These are phyloP conservation scores for Augochlorella aurata DNA, from an alignment of 2,888 invertebrate genomes.

Conservation along the genomic window DNA sequence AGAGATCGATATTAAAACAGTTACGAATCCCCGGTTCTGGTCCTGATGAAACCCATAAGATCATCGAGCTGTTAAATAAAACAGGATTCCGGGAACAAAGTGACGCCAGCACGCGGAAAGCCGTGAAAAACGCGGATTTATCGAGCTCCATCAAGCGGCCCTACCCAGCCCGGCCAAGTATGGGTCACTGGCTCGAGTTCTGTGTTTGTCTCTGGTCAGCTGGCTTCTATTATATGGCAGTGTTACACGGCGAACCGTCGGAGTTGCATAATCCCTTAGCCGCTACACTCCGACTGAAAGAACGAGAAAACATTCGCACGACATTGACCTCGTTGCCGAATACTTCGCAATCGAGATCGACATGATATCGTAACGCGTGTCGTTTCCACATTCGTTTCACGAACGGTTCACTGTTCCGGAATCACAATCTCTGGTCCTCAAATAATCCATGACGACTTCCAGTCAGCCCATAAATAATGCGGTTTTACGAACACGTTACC, in stretches of 20 bases:
- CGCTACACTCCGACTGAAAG: constrained; percentile 1
- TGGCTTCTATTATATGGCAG: constrained; percentile 26
- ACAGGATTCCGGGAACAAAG: constrained; percentile 26
- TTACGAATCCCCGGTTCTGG: no score
- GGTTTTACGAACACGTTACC: not conserved
- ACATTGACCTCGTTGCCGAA: constrained; percentile 63
- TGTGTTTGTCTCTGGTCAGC: constrained; percentile 19
- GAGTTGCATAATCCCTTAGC: constrained; percentile 45
- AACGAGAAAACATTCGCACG: constrained; percentile 50
- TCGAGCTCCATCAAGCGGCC: constrained; percentile 31
- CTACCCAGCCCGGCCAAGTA: constrained; percentile 17
- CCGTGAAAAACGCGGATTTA: constrained; percentile 48
- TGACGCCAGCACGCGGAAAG: constrained; percentile 3
- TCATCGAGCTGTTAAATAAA: constrained; percentile 43
- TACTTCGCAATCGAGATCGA: constrained; percentile 38
- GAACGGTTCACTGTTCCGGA: not conserved
- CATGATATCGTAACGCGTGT: constrained; percentile 19
- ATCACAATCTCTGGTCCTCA: not conserved
- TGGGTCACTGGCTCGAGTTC: constrained; percentile 40
- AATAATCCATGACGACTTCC: not conserved
- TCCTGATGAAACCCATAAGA: constrained; percentile 29
- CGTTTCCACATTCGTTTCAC: constrained; percentile 36
- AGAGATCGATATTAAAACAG: no score
- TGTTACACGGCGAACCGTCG: constrained; percentile 23
- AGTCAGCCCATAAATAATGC: not conserved